Conservation (phyloP, 35 echinoderm and acorn worm species). For the Lytechinus variegatus region DNA sequence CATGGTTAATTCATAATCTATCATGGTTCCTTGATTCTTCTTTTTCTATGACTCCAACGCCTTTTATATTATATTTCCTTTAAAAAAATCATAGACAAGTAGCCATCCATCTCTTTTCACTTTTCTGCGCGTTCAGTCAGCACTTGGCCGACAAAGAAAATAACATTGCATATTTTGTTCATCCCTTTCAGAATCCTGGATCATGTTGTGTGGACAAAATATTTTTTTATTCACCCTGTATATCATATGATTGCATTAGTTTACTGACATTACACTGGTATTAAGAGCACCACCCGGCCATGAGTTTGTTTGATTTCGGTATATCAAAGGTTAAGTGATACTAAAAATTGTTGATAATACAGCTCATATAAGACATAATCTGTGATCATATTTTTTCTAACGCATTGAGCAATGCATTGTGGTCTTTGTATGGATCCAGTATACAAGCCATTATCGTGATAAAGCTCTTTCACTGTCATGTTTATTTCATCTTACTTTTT, state of each 20-base stretch:
- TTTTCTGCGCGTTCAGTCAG: too few species aligned
- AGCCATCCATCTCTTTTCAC: too few species aligned
- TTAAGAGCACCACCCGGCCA: background rate
- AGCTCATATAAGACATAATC: background rate
- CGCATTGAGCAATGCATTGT: background rate
- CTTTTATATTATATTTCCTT: too few species aligned
- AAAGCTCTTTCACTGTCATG: background rate
- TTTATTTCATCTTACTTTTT: background rate
- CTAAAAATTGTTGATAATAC: background rate
- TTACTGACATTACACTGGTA: background rate
- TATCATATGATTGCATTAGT: background rate
- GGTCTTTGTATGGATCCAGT: background rate
- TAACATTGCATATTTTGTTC: too few species aligned
- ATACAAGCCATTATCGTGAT: background rate
- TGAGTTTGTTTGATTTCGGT: background rate
- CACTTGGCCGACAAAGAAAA: too few species aligned
- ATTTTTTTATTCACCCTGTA: background rate
- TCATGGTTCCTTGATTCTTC: too few species aligned
- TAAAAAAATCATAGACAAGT: too few species aligned
- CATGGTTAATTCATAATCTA: too few species aligned
- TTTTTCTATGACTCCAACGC: too few species aligned
- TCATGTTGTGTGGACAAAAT: background rate
- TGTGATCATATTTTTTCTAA: background rate
- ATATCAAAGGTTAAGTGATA: constrained; percentile 2
- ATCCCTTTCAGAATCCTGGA: too few species aligned